Conservation (phyloP, 1,140 invertebrate species). For the Cydia fagiglandana region DNA sequence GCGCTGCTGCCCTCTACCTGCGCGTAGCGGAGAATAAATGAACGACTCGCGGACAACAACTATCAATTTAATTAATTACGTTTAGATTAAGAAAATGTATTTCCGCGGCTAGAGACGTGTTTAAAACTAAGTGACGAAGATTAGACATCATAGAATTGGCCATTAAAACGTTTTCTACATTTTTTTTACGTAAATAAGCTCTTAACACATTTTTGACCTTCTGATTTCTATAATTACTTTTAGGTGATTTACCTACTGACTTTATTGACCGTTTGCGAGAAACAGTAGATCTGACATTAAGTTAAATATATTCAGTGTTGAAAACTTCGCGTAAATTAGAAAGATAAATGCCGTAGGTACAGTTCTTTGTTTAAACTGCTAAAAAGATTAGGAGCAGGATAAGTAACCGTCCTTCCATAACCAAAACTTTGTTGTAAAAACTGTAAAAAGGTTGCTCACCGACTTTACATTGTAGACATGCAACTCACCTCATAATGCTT, state of each 20-base stretch:
- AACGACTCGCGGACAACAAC: neutral
- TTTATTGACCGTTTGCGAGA: neutral
- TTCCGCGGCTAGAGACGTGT: neutral
- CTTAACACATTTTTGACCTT: too few relatives aligned
- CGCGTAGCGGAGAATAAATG: neutral
- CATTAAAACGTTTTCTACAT: too few relatives aligned
- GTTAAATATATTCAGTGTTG: conserved; percentile 15
- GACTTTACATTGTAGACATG: conserved; percentile 25
- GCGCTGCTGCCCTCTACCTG: conserved; percentile 45
- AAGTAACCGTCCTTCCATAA: conserved; percentile 4
- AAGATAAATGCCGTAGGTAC: conserved; percentile 15
- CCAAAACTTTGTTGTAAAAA: conserved; percentile 21
- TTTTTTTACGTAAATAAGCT: too few relatives aligned
- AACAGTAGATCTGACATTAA: conserved; percentile 16
- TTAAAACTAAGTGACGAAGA: neutral
- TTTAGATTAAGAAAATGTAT: neutral
- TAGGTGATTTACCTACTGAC: too few relatives aligned
- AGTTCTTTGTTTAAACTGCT: conserved; percentile 24
- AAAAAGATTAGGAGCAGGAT: conserved; percentile 15
- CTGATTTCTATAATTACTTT: too few relatives aligned
- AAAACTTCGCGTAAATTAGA: conserved; percentile 1
- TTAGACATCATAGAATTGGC: too few relatives aligned
- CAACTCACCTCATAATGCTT: conserved; percentile 10
- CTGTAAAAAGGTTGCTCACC: conserved; percentile 18
- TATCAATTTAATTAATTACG: neutral